These are phyloP conservation scores for Danio jaintianensis DNA, from an alignment of 2,797 vertebrate genomes.

Conservation along the genomic window DNA sequence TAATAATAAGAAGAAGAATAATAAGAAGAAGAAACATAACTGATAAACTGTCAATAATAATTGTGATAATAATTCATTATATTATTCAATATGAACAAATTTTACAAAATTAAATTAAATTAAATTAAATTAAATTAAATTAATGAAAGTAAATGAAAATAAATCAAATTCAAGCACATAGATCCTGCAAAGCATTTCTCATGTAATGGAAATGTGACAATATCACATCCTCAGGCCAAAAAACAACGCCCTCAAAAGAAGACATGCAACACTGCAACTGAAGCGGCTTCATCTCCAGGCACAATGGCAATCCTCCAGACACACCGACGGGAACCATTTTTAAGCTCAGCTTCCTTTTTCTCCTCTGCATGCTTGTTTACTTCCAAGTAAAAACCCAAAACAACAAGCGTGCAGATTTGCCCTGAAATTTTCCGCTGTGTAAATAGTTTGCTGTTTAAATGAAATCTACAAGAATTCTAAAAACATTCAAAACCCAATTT, in stretches of 20 bases:
- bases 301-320: slow-evolving; percentile 47
- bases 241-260: slow-evolving; percentile 47
- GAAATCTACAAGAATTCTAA: neutral
- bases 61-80: too few relatives aligned
- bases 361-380: slow-evolving; percentile 20
- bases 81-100: too few relatives aligned
- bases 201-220: slow-evolving; percentile 23
- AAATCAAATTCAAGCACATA: too few relatives aligned
- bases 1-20: too few relatives aligned
- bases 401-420: neutral
- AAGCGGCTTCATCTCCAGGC: slow-evolving; percentile 36
- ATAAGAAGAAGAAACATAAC: too few relatives aligned
- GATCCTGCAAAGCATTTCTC: neutral
- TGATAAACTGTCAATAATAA: too few relatives aligned
- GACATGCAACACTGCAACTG: slow-evolving; percentile 63
- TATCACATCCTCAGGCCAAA: slow-evolving; percentile 29
- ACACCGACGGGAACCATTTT: slow-evolving; percentile 21
- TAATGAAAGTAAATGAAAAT: too few relatives aligned
- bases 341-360: slow-evolving; percentile 34
- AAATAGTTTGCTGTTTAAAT: neutral
- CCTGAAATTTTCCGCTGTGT: neutral
- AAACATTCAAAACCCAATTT: neutral
- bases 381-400: neutral
- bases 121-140: too few relatives aligned
- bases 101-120: too few relatives aligned